Evolutionary conservation across 2,797 vertebrate species (phyloP), one percentile per base, ranked within the genome.

Genomic region (Galaxias olidus): DNA sequence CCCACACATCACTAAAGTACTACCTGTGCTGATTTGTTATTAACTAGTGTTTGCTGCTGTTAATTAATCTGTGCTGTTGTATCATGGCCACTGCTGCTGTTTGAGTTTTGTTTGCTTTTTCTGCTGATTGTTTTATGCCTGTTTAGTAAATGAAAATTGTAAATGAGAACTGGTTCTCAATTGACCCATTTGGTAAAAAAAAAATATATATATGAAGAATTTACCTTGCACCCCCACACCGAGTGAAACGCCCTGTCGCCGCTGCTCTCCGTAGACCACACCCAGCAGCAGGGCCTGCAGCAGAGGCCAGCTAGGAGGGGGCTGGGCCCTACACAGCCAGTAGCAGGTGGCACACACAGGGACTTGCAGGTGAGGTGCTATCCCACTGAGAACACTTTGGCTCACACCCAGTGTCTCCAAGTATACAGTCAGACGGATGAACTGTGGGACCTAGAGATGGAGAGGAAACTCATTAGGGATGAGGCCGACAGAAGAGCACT

Each of bases 241-340:
- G 30, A 30, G 30, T 2, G 30, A 6, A 66, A 58, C 30, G 13
- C 0, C 14, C 1, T 1, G 13, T 75, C 65, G 77, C 5, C 74
- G 52, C 8, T 88, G 65, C 68, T 93, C 89, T 63, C 87, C 91
- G 53, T 69, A 71, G 1, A 92, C 87, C 61, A 94, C 73, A 11
- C 80, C 86, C 66, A 95, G 81, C 73, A 97, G 86, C 43, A 97
- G 79, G 17, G 92, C 91, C 66, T 91, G 91, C 10, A 94, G 69
- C 1, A 94, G 88, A 14, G 72, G 75, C n/a, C 75, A 14, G 4
- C 82, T 86, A 0, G 87, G 84, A 62, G 55, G 84, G 41, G 90
- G 88, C 51, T 90, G 73, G 0, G 89, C 78, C 1, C 66, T 70
- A 60, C 48, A 46, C 59, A 92, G 41, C 94, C 94, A 96, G 69